A percentile compares a stretch with the other conserved stretches of the same genome.
Conservation (phyloP, 2,113 vertebrate genomes). For the Propithecus coquereli region DNA sequence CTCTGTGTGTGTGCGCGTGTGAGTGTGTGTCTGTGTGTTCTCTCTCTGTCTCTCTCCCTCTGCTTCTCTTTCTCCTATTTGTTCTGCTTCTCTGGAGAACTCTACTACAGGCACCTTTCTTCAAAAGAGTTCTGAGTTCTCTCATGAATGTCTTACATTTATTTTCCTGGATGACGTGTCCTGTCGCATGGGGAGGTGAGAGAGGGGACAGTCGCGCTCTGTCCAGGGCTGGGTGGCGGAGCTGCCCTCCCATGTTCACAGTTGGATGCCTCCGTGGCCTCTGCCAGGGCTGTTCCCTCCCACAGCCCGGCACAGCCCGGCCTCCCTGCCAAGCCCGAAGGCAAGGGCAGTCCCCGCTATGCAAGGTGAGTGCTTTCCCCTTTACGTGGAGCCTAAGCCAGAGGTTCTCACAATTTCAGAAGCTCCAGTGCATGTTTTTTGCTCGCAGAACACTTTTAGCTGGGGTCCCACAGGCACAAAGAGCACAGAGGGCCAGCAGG, state of each 20-base stretch:
- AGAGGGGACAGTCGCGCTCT: too few species aligned
- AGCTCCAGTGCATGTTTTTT: too few species aligned
- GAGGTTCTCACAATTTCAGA: not conserved
- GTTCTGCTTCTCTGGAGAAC: not conserved
- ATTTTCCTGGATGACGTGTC: accelerated
- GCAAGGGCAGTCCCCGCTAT: accelerated
- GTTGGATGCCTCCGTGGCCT: not conserved
- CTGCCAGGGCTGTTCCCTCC: accelerated
- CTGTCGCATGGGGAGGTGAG: not conserved
- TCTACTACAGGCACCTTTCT: not conserved
- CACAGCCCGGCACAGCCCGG: too few species aligned
- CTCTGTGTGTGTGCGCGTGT: too few species aligned
- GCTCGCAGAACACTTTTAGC: not conserved
- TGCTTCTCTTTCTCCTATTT: not conserved
- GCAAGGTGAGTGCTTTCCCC: not conserved
- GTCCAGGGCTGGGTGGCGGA: too few species aligned
- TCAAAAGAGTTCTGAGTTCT: not conserved
- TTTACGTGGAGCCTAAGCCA: not conserved
- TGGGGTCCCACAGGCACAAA: not conserved
- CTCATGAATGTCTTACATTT: not conserved
- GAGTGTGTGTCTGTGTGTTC: too few species aligned
- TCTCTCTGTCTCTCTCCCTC: too few species aligned
- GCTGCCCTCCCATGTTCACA: too few species aligned
- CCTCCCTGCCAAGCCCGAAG: not conserved
- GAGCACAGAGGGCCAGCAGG: not conserved